Base-by-base conservation (phyloP, 2,113 vertebrate species). In the Pao palembangensis region DNA sequence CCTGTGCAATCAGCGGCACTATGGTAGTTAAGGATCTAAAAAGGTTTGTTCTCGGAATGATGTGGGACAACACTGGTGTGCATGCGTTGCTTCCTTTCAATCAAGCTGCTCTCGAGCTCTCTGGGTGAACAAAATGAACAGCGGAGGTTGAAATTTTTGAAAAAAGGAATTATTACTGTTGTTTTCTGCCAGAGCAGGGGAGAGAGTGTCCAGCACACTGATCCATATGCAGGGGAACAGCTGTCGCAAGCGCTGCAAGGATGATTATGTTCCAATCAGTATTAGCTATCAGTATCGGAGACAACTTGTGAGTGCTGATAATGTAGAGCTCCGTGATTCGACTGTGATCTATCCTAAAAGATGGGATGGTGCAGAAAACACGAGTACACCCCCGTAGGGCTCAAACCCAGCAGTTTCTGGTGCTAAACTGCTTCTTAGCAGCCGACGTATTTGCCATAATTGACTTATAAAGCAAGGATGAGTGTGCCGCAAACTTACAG, bases 1-100 rank as follows among this genome's bases (percentile, higher is more conserved):
- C 94, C 96, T 94, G 93, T 94, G 96, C 97, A 98, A 99, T 99
- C 96, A 98, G 94, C 92, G 92, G 94, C 94, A 93, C 95, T 94
- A 91, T 93, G 93, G 93, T 94, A 98, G 96, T 98, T 97, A 98
- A 94, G 90, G 94, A 98, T 96, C 97, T 98, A 95, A 98, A 98
- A 98, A 96, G 94, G 96, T 95, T 96, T 98, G 94, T 96, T 94
- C 96, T 87, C 78, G 90, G 92, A 96, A 94, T 92, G 93, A 92
- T 98, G 94, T 98, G 93, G 94, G 94, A 95, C 95, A 98, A 98
- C 96, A 98, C 92, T 90, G 91, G 91, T 89, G 92, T 93, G 94
- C 92, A 93, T 93, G 93, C 90, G 93, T 93, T 90, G 90, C 15
- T 87, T 93, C 91, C 92, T 95, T 92, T 94, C 93, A 93, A 90